A percentile compares a stretch with the other conserved stretches of the same genome.
Conservation (phyloP, 2,888 invertebrate genomes). For the Hyles lineata region DNA sequence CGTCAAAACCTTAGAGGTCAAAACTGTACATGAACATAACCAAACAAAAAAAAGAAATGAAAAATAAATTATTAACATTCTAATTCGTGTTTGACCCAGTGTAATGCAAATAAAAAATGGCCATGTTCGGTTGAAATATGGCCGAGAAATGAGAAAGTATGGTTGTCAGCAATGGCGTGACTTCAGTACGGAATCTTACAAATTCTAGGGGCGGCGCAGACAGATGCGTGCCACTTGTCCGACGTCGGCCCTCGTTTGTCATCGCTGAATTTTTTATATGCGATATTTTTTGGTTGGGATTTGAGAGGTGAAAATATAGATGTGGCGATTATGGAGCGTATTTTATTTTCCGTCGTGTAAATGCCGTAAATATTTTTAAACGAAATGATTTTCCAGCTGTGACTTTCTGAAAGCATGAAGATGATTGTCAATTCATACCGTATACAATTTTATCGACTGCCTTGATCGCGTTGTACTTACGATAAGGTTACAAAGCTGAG, state of each 20-base stretch:
- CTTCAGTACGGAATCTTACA: slow-evolving; percentile 57
- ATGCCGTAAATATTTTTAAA: neutral
- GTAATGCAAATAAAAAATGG: slow-evolving; percentile 36
- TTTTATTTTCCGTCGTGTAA: neutral
- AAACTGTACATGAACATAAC: neutral
- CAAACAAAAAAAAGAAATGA: neutral
- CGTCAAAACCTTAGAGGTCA: too few relatives aligned
- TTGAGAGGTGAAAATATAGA: slow-evolving; percentile 10
- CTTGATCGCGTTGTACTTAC: too few relatives aligned
- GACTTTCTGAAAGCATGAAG: too few relatives aligned
- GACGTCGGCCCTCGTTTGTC: slow-evolving; percentile 59
- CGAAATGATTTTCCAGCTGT: too few relatives aligned
- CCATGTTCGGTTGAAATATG: slow-evolving; percentile 35
- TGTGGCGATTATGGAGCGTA: neutral
- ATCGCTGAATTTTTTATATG: slow-evolving; percentile 68
- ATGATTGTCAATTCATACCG: too few relatives aligned
- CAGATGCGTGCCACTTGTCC: slow-evolving; percentile 67
- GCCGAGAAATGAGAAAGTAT: slow-evolving; percentile 54
- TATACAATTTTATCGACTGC: neutral
- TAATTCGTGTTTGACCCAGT: slow-evolving; percentile 22
- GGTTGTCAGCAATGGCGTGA: slow-evolving; percentile 56
- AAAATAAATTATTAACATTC: slow-evolving; percentile 25
- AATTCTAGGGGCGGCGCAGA: slow-evolving; percentile 58
- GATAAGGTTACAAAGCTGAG: too few relatives aligned
- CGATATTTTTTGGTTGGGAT: slow-evolving; percentile 24